Base-by-base conservation (phyloP, 1,140 invertebrate species). In the Cherax destructor region DNA sequence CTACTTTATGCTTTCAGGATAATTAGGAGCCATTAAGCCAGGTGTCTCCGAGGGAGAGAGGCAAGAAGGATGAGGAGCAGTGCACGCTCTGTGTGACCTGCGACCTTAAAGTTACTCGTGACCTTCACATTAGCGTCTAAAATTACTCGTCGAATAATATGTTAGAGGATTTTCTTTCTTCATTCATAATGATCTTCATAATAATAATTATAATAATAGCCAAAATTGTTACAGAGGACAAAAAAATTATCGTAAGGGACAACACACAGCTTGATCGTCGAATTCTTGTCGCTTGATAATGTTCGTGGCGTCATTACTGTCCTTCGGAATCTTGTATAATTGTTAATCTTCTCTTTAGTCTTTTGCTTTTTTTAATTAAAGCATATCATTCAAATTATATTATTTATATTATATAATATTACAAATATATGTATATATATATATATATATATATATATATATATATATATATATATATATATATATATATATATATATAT, bases 11-110 rank as follows among this genome's bases (percentile, higher is more conserved):
- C 69, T 74, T 65, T 13, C 69, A 30, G 7, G 69, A 11, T 74
- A 30, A 74, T 74, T 24, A 74, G 69, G 69, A n/a, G n/a, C 30
- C 69, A 74, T 74, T 74, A 74, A 74, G n/a, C 4, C n/a, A 74
- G 24, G 69, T 74, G 69, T 74, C n/a, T 74, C 69, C 11, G 69
- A 74, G 69, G 69, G 24, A 21, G 21, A 30, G 24, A 10, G 61
- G 61, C 3, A 3, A 18, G 65, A 11, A 69, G 13, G 65, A 69
- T 5, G 13, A 69, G 61, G 5, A 56, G 4, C 9, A 56, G 3
- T 10, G 52, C 52, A 56, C 52, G 52, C 52, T 56, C 9, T 56
- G 13, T 30, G 3, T 74, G 69, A 21, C 24, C n/a, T 74, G 24
- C 9, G 24, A 74, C 69, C 69, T 74, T 74, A 21, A 24, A 30